Base-by-base conservation (phyloP, 1,140 invertebrate species). In the Hesperophylax magnus region DNA sequence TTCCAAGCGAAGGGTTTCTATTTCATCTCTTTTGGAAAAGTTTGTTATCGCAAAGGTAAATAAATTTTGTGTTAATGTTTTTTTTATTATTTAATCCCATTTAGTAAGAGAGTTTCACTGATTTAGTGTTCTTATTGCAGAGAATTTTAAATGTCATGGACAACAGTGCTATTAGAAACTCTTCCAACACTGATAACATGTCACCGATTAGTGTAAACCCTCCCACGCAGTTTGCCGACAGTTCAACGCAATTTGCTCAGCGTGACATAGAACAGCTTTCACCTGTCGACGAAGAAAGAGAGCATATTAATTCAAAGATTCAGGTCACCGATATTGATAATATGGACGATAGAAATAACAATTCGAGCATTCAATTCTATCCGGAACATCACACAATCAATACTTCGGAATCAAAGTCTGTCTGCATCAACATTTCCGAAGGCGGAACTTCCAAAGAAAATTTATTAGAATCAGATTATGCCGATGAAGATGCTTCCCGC, bases 291-390 rank as follows among this genome's bases (percentile, higher is more conserved):
- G 34, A 39, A 39, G 34, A 39, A 39, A 6, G 7, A 8, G 34
- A 39, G 7, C 34, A 8, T 39, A 39, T 4, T 39, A 39, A 39
- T 39, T 75, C 60, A 53, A 83, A 83, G 61, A 81, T 72, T 63
- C 58, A 81, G 77, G 82, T 83, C 27, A 80, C 82, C 24, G 61
- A 83, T 69, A 72, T 83, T 14, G 82, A 83, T 34, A 71, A 72
- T 47, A 72, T 79, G 34, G 71, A 78, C 20, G 24, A 22, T 39
- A 15, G 9, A 6, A 67, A 67, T 39, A 67, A 67, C 65, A 39
- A 27, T 34, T 39, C 27, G 8, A n/a, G 17, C 3, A 31, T 34
- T 9, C 69, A 72, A 15, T 52, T 72, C 24, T 72, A 72, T 18
- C 39, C 52, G 11, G 69, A 72, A 52, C 52, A 20, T 0, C 27